Evolutionary conservation across 1,140 invertebrate species (phyloP).

Genomic region (Drosophila pruinosa): DNA sequence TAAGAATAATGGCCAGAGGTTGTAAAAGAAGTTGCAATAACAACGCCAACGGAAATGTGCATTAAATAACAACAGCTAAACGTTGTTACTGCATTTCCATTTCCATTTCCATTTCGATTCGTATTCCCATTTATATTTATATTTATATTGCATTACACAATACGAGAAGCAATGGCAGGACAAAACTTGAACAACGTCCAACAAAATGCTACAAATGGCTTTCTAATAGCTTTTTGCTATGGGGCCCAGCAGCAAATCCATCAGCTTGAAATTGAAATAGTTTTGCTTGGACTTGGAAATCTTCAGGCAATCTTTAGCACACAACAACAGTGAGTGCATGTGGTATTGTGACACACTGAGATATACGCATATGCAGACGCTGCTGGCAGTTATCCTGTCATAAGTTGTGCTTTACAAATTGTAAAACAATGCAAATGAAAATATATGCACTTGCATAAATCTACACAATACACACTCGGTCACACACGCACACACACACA

Average conservation of each 20-base stretch:
- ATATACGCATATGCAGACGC: slow-evolving; percentile 20
- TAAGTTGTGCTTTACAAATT: slow-evolving; percentile 80
- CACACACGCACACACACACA: slow-evolving; percentile 30
- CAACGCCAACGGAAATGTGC: slow-evolving; percentile 22
- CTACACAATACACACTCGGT: slow-evolving; percentile 39
- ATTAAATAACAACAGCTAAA: slow-evolving; percentile 32
- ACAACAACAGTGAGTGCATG: neutral
- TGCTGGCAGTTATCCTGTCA: slow-evolving; percentile 71
- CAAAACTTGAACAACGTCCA: neutral
- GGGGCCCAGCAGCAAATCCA: slow-evolving; percentile 48
- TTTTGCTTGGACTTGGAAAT: slow-evolving; percentile 31
- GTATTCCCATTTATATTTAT: neutral
- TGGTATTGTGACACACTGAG: neutral
- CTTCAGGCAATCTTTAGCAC: slow-evolving; percentile 13
- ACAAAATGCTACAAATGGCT: slow-evolving; percentile 48
- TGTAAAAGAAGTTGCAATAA: neutral
- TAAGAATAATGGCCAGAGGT: neutral
- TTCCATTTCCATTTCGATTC: neutral
- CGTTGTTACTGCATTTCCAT: slow-evolving; percentile 6
- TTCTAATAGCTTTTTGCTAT: slow-evolving; percentile 70
- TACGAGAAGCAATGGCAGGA: slow-evolving; percentile 2
- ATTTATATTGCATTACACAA: slow-evolving; percentile 38
- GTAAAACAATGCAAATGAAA: slow-evolving; percentile 79
- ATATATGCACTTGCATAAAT: slow-evolving; percentile 53
- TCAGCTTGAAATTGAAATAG: slow-evolving; percentile 64